These are phyloP conservation scores for Abrostola triplasia DNA, from an alignment of 2,888 invertebrate species.

Conservation along the genomic window DNA sequence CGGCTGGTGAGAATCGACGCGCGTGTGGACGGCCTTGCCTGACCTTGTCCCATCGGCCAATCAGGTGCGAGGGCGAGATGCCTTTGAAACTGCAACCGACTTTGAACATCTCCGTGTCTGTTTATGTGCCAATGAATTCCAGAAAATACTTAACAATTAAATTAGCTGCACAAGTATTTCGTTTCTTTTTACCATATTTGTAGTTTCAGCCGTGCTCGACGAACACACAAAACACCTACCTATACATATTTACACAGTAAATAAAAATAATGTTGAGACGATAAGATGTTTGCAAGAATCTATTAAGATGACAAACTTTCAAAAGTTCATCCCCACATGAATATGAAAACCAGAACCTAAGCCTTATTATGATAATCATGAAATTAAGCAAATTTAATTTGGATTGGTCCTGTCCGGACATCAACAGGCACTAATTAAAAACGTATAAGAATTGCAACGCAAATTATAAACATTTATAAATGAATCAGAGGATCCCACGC, in stretches of 20 bases:
- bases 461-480: slow-evolving; percentile 42
- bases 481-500: slow-evolving; percentile 57
- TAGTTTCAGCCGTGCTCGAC: too few species aligned
- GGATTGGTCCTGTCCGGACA: not conserved
- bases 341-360: not conserved
- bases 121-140: too few species aligned
- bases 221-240: too few species aligned
- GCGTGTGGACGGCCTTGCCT: slow-evolving; percentile 45
- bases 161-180: too few species aligned
- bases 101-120: too few species aligned
- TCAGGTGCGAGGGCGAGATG: slow-evolving; percentile 23
- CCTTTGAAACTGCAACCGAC: slow-evolving; percentile 1
- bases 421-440: slow-evolving; percentile 19
- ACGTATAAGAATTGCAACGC: slow-evolving; percentile 33
- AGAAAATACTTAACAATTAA: too few species aligned
- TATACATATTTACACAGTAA: too few species aligned
- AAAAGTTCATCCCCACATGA: not conserved
- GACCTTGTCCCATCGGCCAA: slow-evolving; percentile 46
- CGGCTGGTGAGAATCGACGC: slow-evolving; percentile 9
- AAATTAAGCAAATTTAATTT: slow-evolving; percentile 5
- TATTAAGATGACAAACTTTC: not conserved
- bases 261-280: too few species aligned
- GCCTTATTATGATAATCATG: not conserved
- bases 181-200: too few species aligned
- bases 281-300: not conserved